These are phyloP conservation scores for Actenoides hombroni DNA, from an alignment of 2,113 vertebrate genomes.

Conservation along the genomic window DNA sequence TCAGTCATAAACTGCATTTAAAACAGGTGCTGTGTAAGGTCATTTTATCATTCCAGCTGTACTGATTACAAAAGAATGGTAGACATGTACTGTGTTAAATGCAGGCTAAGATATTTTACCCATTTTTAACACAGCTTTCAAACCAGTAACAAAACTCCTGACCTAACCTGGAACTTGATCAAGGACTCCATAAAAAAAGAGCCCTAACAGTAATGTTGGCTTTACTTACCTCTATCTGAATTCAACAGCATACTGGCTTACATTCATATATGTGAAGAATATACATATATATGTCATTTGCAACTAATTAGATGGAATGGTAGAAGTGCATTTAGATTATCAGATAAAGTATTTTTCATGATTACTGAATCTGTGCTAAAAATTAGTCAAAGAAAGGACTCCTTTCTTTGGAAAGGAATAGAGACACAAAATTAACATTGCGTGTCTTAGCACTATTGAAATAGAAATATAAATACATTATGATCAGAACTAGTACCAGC, in stretches of 20 bases:
- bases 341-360: not conserved
- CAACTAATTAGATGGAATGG: not conserved
- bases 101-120: not conserved
- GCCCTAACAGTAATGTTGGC: not conserved
- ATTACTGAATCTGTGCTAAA: not conserved
- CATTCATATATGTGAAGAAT: not conserved
- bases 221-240: not conserved
- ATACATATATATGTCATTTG: not conserved
- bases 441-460: not conserved
- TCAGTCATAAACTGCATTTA: not conserved
- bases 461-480: not conserved
- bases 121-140: not conserved
- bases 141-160: not conserved
- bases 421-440: not conserved
- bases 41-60: not conserved
- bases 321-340: not conserved
- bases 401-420: not conserved
- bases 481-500: not conserved
- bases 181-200: not conserved
- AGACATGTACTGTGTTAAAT: not conserved
- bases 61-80: not conserved
- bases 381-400: not conserved
- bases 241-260: not conserved
- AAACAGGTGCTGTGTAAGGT: not conserved
- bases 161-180: not conserved